These are phyloP conservation scores for Chloebia gouldiae DNA, from an alignment of 2,113 vertebrate species.

Conservation along the genomic window DNA sequence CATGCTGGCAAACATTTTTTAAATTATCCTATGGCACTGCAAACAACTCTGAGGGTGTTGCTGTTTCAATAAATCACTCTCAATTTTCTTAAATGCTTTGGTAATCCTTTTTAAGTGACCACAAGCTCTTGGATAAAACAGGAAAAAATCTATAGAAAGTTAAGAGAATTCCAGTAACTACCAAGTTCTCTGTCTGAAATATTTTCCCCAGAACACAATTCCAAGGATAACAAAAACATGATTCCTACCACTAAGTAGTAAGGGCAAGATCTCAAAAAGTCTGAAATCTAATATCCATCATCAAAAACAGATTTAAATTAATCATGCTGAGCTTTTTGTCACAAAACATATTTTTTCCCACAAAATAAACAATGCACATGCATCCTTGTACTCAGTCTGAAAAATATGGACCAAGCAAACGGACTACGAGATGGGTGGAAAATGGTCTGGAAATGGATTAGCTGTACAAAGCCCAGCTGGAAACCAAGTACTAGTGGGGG, in stretches of 20 bases:
- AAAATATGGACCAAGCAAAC: neutral
- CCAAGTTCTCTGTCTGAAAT: neutral
- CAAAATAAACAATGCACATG: neutral
- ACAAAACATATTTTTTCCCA: neutral
- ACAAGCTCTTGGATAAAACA: neutral
- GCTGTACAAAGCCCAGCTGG: neutral
- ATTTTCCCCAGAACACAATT: neutral
- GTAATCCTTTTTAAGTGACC: neutral
- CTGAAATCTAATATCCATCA: neutral
- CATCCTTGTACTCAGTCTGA: neutral
- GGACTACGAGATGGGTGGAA: neutral
- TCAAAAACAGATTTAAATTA: neutral
- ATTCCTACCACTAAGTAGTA: neutral
- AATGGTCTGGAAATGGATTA: neutral
- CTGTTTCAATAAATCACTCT: neutral
- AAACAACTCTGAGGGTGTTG: neutral
- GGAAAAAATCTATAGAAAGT: neutral
- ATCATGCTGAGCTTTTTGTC: neutral
- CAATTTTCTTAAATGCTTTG: neutral
- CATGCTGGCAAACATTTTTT: neutral
- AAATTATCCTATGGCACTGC: neutral
- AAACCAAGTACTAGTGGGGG: neutral
- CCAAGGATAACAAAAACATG: conserved; percentile 17
- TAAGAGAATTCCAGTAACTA: conserved; percentile 25
- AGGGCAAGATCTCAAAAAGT: neutral